Conservation (phyloP, 2,888 invertebrate genomes). For the Steromphala cineraria region DNA sequence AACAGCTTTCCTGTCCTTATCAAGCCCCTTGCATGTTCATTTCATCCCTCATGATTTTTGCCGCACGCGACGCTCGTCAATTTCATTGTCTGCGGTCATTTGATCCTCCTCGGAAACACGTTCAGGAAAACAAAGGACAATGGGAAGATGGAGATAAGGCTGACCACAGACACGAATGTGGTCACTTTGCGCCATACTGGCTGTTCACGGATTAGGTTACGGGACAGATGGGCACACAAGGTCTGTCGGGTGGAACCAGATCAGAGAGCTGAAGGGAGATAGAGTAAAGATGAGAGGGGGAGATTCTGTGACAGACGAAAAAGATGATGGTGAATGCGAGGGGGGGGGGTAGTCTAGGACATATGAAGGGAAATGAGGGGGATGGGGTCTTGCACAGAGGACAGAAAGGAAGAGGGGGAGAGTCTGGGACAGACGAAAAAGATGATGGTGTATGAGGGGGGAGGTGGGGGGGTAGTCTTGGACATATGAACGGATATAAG, state of each 20-base stretch:
- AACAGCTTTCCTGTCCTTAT: neutral
- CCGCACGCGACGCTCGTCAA: neutral
- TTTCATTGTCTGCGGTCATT: neutral
- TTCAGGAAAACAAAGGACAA: neutral
- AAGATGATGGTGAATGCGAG: too few relatives aligned
- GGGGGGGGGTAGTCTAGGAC: too few relatives aligned
- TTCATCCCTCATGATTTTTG: neutral
- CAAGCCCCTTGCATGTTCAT: neutral
- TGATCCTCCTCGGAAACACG: neutral
- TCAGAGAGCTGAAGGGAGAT: too few relatives aligned
- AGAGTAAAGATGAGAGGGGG: too few relatives aligned
- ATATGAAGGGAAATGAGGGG: too few relatives aligned
- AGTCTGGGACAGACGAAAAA: too few relatives aligned
- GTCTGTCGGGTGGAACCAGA: neutral
- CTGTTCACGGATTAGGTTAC: neutral
- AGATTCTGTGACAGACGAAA: too few relatives aligned
- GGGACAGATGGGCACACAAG: neutral
- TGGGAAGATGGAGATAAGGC: neutral
- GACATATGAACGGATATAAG: too few relatives aligned
- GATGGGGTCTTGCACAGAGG: too few relatives aligned
- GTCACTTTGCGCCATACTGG: constrained; percentile 13
- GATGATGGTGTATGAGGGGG: too few relatives aligned
- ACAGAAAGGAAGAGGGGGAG: too few relatives aligned
- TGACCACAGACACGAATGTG: neutral
- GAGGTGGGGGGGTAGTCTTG: too few relatives aligned